Base-by-base conservation (phyloP, 2,113 vertebrate genomes). In the Corvus cornix region DNA sequence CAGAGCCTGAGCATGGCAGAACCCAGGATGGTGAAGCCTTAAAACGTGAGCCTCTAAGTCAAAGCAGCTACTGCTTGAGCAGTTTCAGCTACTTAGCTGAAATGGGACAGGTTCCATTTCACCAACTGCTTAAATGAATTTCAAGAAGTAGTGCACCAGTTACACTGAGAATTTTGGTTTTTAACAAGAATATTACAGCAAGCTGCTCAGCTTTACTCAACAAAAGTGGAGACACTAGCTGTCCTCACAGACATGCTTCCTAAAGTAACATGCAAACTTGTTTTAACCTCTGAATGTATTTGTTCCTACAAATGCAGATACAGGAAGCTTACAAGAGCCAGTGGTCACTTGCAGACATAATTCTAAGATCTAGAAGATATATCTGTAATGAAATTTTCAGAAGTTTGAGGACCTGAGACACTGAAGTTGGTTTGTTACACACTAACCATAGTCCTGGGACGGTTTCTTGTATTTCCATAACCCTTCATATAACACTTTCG, bases 51-150 rank as follows among this genome's bases (percentile, higher is more conserved):
- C 19, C 44, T 79, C 31, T 33, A 68, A 30, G 39, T 48, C 41
- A 76, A 75, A 81, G 52, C 39, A 81, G 76, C 30, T 70, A 16
- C 66, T 5, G 2, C 35, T 49, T 1, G 7, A 69, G 37, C 20
- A 16, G 9, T 69, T 91, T 86, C 46, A 77, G 63, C 86, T 30
- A 44, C 26, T 87, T 62, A 39, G 89, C 83, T 89, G 62, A 92
- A 96, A 85, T 67, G 73, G 35, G 95, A 89, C 87, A 86, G 86
- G 74, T 93, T 83, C 62, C 89, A 82, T 91, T 96, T 90, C 91
- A 91, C 73, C 93, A 90, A 22, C 66, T 68, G 23, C 84, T 96
- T 96, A 86, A 87, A 80, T 78, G 16, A 93, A 93, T 85, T 96
- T 96, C 67, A 96, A 96, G 73, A 49, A 95, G 83, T n/a, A 77